Conservation (phyloP, 2,888 invertebrate genomes). For the Aleiodes leptofemur region DNA sequence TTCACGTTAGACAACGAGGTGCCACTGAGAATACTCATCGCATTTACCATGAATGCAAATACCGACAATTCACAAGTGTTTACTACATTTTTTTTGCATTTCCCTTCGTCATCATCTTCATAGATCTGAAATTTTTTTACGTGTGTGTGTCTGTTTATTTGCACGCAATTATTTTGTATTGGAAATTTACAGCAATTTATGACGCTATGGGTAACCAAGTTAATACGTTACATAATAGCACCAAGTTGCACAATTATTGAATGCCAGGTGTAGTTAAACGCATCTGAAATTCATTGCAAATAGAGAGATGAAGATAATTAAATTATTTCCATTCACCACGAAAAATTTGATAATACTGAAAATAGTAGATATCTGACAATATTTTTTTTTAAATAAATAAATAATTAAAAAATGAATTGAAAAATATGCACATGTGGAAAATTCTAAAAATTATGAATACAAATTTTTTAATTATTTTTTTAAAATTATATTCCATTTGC, state of each 20-base stretch:
- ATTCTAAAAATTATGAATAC: too few relatives aligned
- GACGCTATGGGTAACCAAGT: background rate
- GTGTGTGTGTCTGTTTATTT: background rate
- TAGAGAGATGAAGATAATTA: background rate
- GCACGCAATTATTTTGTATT: conserved; percentile 31
- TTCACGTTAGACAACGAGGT: conserved; percentile 29
- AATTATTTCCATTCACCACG: too few relatives aligned
- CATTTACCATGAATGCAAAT: background rate
- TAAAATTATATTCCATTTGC: too few relatives aligned
- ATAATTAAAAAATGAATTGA: too few relatives aligned
- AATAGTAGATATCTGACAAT: too few relatives aligned
- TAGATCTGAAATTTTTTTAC: background rate
- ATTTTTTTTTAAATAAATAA: too few relatives aligned
- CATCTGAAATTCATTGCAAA: background rate
- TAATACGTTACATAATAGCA: conserved; percentile 36
- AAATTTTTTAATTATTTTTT: too few relatives aligned
- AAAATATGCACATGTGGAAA: too few relatives aligned
- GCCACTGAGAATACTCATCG: conserved; percentile 23
- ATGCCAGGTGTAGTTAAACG: conserved; percentile 15
- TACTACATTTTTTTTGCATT: background rate
- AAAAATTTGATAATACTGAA: too few relatives aligned
- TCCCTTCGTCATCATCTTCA: conserved; percentile 18
- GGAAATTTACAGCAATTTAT: conserved; percentile 42
- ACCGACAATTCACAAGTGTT: background rate
- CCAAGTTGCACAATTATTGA: conserved; percentile 38